phyloP scores from a whole-genome alignment of 2,888 invertebrate species.

The Parnassius orleans region DNA sequence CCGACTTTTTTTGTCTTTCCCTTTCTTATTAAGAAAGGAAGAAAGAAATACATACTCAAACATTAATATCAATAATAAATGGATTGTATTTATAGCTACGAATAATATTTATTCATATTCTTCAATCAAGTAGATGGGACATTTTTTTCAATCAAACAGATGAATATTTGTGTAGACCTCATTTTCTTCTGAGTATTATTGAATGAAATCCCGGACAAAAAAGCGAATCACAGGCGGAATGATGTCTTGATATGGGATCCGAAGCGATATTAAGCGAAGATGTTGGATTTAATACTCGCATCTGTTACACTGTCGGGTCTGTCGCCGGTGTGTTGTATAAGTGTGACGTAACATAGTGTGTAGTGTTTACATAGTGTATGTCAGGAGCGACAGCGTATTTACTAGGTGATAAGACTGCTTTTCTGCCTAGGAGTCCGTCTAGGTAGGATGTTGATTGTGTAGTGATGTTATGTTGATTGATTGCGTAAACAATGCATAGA shows the following conservation, averaged over 20 bases:
- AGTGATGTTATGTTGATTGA: too few relatives aligned
- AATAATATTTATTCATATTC: too few relatives aligned
- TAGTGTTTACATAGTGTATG: neutral
- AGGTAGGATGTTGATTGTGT: too few relatives aligned
- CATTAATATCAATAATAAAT: too few relatives aligned
- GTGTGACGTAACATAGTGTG: neutral
- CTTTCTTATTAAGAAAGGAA: too few relatives aligned
- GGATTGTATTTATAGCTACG: too few relatives aligned
- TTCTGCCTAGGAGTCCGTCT: too few relatives aligned
- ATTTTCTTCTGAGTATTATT: conserved; percentile 12
- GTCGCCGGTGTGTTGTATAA: conserved; percentile 1
- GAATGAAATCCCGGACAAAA: conserved; percentile 7
- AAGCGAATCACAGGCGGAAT: conserved; percentile 5
- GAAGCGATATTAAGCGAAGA: conserved; percentile 4
- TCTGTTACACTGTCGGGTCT: conserved; percentile 9
- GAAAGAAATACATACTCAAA: too few relatives aligned
- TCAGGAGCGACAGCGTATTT: neutral
- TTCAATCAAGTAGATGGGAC: neutral
- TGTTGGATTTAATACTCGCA: conserved; percentile 13
- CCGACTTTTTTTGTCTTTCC: too few relatives aligned
- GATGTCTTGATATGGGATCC: conserved; percentile 21
- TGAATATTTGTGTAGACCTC: conserved; percentile 1
- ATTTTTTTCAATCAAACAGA: neutral
- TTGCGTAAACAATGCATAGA: too few relatives aligned
- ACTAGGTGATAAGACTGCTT: too few relatives aligned